These are phyloP conservation scores for Drosophila saltans DNA, from an alignment of 1,140 invertebrate species.

Conservation along the genomic window DNA sequence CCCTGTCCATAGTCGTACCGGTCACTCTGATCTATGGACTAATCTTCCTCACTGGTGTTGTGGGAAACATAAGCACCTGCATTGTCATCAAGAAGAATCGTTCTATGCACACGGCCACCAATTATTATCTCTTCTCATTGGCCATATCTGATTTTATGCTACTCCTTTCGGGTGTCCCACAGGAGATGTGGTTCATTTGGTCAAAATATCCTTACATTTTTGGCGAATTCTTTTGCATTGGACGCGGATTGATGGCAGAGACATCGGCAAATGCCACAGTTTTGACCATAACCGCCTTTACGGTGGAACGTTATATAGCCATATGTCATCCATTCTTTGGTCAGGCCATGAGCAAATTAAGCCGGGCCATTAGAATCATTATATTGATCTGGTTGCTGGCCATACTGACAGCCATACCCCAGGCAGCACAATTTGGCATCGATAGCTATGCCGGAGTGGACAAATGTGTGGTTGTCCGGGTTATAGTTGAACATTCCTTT, in stretches of 20 bases:
- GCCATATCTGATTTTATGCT: constrained; percentile 96
- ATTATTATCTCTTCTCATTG: constrained; percentile 96
- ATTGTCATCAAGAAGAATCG: constrained; percentile 95
- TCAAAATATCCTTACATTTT: constrained; percentile 94
- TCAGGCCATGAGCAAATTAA: constrained; percentile 92
- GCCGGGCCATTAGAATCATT: constrained; percentile 87
- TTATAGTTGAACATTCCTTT: constrained; percentile 86
- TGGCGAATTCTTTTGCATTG: constrained; percentile 92
- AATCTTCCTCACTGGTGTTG: constrained; percentile 93
- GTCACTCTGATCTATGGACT: constrained; percentile 91
- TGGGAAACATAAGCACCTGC: constrained; percentile 97
- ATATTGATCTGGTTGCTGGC: constrained; percentile 89
- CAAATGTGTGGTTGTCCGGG: constrained; percentile 85
- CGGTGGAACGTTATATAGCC: constrained; percentile 96
- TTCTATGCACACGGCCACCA: constrained; percentile 96
- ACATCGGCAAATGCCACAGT: constrained; percentile 97
- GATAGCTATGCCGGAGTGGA: constrained; percentile 83
- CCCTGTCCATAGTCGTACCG: constrained; percentile 89
- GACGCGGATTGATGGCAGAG: constrained; percentile 93
- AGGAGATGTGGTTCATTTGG: constrained; percentile 95
- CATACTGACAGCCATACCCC: constrained; percentile 90
- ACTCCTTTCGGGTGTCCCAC: constrained; percentile 90
- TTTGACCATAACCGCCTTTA: constrained; percentile 96
- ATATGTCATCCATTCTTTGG: constrained; percentile 96
- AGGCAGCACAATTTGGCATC: constrained; percentile 90